These are phyloP conservation scores for Syngnathoides biaculeatus DNA, from an alignment of 2,113 vertebrate species.

Conservation along the genomic window DNA sequence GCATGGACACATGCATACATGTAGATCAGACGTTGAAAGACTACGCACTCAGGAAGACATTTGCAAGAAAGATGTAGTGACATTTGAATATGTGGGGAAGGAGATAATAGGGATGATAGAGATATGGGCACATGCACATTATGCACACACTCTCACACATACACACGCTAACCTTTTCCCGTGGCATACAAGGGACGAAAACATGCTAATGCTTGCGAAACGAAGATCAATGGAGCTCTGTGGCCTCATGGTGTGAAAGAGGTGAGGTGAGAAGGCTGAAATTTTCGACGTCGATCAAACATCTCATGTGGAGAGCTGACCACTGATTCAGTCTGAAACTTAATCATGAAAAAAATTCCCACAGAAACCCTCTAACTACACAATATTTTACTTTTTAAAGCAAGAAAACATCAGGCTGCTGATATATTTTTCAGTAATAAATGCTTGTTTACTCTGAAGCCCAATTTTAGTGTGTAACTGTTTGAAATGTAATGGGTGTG, in stretches of 20 bases:
- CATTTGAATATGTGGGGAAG: conserved; percentile 67
- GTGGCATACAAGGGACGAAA: conserved; percentile 56
- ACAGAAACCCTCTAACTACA: conserved; percentile 6
- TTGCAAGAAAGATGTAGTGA: conserved; percentile 69
- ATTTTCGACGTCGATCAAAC: conserved; percentile 45
- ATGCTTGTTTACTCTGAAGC: neutral
- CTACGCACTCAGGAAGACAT: conserved; percentile 56
- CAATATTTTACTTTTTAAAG: neutral
- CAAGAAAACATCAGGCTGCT: neutral
- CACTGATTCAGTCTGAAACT: conserved; percentile 23
- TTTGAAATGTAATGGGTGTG: neutral
- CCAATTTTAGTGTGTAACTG: neutral
- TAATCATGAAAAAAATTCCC: conserved; percentile 5
- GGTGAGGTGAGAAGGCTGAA: conserved; percentile 50
- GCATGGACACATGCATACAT: conserved; percentile 17
- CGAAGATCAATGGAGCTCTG: conserved; percentile 65
- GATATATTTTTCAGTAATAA: neutral
- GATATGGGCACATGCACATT: conserved; percentile 53
- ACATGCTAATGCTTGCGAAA: conserved; percentile 57
- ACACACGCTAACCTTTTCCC: conserved; percentile 67
- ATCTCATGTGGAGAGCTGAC: conserved; percentile 41
- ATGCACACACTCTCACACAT: conserved; percentile 41
- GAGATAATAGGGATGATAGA: conserved; percentile 71
- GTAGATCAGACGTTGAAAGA: conserved; percentile 36
- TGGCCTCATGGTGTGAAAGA: conserved; percentile 64